Evolutionary conservation across 2,888 invertebrate genomes (phyloP).

Genomic region (Meteorus colon): DNA sequence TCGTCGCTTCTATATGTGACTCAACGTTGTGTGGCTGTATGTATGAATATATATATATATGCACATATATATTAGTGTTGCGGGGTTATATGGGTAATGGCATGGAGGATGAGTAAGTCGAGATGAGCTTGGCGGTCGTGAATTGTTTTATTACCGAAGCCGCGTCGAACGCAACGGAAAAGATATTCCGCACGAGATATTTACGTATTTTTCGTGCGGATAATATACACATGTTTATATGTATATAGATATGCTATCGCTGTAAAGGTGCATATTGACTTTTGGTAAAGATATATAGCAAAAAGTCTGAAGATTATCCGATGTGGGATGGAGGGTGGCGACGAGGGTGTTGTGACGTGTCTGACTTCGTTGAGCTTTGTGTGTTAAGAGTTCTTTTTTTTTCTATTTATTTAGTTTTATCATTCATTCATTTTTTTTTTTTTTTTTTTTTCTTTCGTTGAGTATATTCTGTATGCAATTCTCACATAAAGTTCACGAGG

Average conservation of each 20-base stretch:
- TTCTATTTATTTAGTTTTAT: neutral
- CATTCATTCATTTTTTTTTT: neutral
- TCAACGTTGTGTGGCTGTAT: slow-evolving; percentile 9
- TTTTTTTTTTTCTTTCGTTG: neutral
- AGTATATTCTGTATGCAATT: neutral
- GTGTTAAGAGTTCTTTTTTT: neutral
- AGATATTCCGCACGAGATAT: slow-evolving; percentile 63
- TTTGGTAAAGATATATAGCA: neutral
- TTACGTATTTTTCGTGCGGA: slow-evolving; percentile 57
- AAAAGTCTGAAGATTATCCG: neutral
- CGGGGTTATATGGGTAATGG: slow-evolving; percentile 11
- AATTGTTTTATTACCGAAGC: slow-evolving; percentile 62
- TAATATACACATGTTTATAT: neutral
- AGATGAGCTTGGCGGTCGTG: slow-evolving; percentile 53
- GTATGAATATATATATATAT: neutral
- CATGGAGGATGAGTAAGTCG: slow-evolving; percentile 38
- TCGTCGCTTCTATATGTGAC: neutral
- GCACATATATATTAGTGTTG: slow-evolving; percentile 8
- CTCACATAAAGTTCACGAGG: neutral
- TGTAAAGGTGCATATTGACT: neutral
- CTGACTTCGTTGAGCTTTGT: neutral
- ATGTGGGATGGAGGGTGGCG: neutral
- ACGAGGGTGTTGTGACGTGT: neutral
- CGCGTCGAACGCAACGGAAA: slow-evolving; percentile 41
- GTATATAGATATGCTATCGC: neutral